Conservation (phyloP, 2,888 invertebrate species). For the Melanophora roralis region DNA sequence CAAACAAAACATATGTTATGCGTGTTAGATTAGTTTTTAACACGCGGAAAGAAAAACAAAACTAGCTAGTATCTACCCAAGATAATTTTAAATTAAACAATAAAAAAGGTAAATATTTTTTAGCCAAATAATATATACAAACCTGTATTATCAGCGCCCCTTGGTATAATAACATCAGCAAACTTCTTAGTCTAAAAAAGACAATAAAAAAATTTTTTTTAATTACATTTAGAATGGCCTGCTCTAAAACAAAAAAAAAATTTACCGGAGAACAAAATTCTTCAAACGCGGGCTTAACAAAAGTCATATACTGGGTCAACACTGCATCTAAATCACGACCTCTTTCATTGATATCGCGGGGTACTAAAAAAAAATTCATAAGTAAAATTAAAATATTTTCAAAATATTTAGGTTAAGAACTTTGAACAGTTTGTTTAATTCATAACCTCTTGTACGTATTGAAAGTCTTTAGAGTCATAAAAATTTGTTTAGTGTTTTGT, state of each 20-base stretch:
- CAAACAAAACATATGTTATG: conserved; percentile 41
- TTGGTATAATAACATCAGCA: conserved; percentile 99
- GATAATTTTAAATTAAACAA: conserved; percentile 8
- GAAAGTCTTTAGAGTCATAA: no score
- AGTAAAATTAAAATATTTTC: no score
- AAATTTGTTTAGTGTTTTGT: no score
- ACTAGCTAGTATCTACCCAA: conserved; percentile 49
- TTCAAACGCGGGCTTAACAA: conserved; percentile 99
- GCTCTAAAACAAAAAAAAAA: not conserved
- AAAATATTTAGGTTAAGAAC: no score
- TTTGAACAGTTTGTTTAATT: no score
- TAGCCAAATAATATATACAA: conserved; percentile 74
- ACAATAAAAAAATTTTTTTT: no score
- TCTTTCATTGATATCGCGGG: conserved; percentile 96
- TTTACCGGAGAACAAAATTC: conserved; percentile 97
- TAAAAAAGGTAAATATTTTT: not conserved
- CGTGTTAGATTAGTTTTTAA: conserved; percentile 38
- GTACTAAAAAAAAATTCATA: no score
- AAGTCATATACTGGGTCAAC: conserved; percentile 96
- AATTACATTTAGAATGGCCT: no score
- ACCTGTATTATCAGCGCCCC: conserved; percentile 98
- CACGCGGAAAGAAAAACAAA: conserved; percentile 42
- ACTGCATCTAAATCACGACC: conserved; percentile 96
- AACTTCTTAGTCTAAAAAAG: conserved; percentile 96
- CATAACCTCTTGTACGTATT: no score